Evolutionary conservation across 2,797 vertebrate species (phyloP).

Genomic region (Lagodon rhomboides): DNA sequence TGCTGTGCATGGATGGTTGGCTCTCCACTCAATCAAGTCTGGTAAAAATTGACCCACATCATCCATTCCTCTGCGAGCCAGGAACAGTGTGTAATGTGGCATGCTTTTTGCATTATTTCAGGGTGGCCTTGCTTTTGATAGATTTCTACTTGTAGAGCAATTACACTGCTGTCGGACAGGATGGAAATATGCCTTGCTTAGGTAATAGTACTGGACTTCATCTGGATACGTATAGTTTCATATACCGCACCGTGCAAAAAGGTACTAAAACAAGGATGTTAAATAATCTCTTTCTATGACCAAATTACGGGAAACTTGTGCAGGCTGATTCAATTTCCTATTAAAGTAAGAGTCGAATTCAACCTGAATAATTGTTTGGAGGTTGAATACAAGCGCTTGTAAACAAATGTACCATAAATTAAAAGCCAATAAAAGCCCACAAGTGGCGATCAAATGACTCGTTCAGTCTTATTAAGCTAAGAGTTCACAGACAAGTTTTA

Average conservation of each 20-base stretch:
- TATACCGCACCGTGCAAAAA: background rate
- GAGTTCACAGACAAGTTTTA: too few species aligned
- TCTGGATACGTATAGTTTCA: conserved; percentile 12
- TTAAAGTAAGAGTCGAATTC: background rate
- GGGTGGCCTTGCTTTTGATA: conserved; percentile 36
- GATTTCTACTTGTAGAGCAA: conserved; percentile 33
- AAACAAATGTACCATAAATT: conserved; percentile 14
- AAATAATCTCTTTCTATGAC: background rate
- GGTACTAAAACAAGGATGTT: background rate
- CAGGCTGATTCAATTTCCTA: background rate
- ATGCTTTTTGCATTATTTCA: conserved; percentile 62
- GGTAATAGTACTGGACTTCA: background rate
- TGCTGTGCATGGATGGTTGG: conserved; percentile 70
- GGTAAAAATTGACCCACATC: conserved; percentile 70
- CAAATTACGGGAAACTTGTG: background rate
- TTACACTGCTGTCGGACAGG: conserved; percentile 20
- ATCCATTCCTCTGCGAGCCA: conserved; percentile 54
- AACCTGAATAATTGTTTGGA: background rate
- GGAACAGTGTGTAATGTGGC: conserved; percentile 60
- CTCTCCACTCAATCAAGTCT: conserved; percentile 74
- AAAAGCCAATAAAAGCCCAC: conserved; percentile 10
- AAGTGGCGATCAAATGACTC: background rate
- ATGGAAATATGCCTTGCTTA: conserved; percentile 10
- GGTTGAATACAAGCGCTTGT: conserved; percentile 7
- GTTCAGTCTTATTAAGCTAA: conserved; percentile 5